Conservation (phyloP, 2,797 vertebrate species). For the Clarias platycephalus region DNA sequence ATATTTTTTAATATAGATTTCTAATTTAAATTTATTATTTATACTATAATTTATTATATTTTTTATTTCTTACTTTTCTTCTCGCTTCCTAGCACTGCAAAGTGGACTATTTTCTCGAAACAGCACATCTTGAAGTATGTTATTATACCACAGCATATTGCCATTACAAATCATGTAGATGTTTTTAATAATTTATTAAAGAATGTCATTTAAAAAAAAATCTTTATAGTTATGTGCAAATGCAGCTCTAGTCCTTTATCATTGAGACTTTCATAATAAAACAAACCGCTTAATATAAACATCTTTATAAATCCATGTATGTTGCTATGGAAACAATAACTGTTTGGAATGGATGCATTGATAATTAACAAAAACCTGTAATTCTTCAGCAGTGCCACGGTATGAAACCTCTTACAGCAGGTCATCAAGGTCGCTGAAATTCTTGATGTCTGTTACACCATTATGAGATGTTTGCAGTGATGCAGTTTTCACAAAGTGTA, state of each 20-base stretch:
- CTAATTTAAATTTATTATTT: no score
- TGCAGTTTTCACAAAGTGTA: not conserved
- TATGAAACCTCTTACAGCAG: no score
- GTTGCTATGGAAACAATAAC: not conserved
- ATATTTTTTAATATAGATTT: no score
- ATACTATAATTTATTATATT: no score
- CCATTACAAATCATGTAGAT: not conserved
- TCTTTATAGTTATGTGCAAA: not conserved
- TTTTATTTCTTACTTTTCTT: no score
- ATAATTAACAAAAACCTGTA: not conserved
- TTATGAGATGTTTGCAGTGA: not conserved
- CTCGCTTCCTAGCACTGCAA: not conserved
- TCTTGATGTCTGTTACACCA: not conserved
- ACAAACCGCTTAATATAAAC: not conserved
- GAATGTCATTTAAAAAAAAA: not conserved
- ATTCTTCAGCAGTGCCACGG: not conserved
- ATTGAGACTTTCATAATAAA: not conserved
- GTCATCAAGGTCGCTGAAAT: not conserved
- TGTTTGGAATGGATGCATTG: not conserved
- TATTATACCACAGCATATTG: not conserved
- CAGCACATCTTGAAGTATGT: not conserved
- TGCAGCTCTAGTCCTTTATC: not conserved
- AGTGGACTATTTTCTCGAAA: not conserved
- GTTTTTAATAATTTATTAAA: not conserved
- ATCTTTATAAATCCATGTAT: not conserved